Percentiles rank a stretch among this genome's conserved stretches.
These are phyloP conservation scores for Orycteropus afer DNA, from an alignment of 2,113 vertebrate species.

Conservation along the genomic window DNA sequence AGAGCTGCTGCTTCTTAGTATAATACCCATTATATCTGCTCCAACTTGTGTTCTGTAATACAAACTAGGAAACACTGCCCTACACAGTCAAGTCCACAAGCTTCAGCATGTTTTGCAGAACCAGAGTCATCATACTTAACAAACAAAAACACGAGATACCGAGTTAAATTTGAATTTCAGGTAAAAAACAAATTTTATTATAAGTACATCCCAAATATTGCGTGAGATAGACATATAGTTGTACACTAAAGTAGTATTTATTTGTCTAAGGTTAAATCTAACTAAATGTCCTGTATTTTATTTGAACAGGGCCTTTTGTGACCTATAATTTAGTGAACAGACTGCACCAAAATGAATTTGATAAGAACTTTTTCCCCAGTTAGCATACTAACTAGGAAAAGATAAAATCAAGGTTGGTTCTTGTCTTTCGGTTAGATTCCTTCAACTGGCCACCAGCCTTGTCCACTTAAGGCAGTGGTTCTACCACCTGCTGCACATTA, in stretches of 20 bases:
- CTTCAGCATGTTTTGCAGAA: neutral
- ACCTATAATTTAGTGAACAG: neutral
- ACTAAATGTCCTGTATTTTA: neutral
- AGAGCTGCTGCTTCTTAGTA: neutral
- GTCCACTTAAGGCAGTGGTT: neutral
- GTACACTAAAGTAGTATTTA: neutral
- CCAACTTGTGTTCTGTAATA: neutral
- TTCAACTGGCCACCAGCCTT: neutral
- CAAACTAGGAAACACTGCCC: neutral
- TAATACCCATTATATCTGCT: neutral
- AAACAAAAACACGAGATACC: neutral
- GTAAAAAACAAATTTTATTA: neutral
- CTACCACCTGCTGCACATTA: neutral
- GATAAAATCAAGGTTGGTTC: neutral
- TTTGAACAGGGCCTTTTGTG: neutral
- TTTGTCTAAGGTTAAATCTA: conserved; percentile 39
- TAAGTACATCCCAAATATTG: neutral
- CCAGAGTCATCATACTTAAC: neutral
- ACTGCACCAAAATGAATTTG: conserved; percentile 27
- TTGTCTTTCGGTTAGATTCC: neutral
- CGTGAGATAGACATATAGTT: neutral
- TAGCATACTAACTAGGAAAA: neutral
- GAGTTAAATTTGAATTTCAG: neutral
- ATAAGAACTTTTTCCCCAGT: neutral
- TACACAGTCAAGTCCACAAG: neutral